These are phyloP conservation scores for Heliconius hewitsoni DNA, from an alignment of 1,140 invertebrate species.

Conservation along the genomic window DNA sequence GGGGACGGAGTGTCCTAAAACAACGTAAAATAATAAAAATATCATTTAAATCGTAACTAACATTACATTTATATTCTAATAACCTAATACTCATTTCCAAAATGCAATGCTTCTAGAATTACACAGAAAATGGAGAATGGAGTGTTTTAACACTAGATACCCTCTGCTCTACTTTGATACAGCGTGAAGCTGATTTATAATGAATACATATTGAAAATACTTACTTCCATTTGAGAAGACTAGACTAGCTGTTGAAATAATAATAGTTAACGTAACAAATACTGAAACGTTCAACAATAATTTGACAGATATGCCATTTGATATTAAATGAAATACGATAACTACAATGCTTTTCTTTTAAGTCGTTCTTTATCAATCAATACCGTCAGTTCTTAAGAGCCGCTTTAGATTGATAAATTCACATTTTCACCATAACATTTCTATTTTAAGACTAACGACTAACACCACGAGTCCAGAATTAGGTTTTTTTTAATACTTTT, in stretches of 20 bases:
- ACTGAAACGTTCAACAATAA: not conserved
- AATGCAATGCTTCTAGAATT: no score
- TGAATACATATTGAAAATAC: not conserved
- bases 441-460: not conserved
- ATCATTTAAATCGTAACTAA: no score
- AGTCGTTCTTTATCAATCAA: not conserved
- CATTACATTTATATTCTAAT: no score
- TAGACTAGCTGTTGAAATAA: not conserved
- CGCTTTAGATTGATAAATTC: not conserved
- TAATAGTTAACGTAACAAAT: not conserved
- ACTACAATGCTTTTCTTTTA: not conserved
- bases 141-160: no score
- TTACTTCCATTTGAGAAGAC: not conserved
- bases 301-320: not conserved
- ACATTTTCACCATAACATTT: not conserved
- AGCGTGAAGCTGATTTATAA: no score
- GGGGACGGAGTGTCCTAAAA: no score
- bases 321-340: not conserved
- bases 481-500: no score
- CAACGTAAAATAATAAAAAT: no score
- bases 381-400: not conserved
- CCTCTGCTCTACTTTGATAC: no score
- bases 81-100: no score
- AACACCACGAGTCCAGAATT: no score
- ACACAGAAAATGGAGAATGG: no score